Evolutionary conservation across 92 coral and sea anemone genomes (phyloP), one percentile per base, ranked within the genome.

Genomic region (Siderastrea radians): DNA sequence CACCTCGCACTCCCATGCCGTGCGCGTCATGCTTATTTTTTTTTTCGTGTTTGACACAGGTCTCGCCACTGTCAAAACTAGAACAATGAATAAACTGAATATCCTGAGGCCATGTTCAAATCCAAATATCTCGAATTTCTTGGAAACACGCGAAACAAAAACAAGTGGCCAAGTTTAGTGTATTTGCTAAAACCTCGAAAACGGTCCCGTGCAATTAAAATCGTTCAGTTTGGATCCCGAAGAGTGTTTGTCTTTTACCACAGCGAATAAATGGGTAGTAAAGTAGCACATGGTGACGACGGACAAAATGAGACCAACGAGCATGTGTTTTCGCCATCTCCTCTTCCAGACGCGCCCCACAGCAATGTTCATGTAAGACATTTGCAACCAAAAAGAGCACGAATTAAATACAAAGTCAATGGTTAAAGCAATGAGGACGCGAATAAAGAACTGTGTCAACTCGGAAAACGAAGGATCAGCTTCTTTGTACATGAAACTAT

Each of bases 321-420:
- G 66, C 48, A 84, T 51, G 57, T 91, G 94, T 19, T 68, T 65
- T n/a, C 84, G 89, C 92, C 94, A 91, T 59, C 74, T 69, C 17
- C 51, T 47, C 8, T 59, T 69, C 92, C 94, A 91, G 19, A 88
- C 90, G 4, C 80, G 72, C 3, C 73, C 26, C 1, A 91, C 80
- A 8, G 94, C 89, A 5, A 87, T 70, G 53, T 88, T 73, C 63
- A 77, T 54, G 8, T 63, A 44, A 50, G 68, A 62, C 70, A 84
- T 83, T 58, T 84, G 95, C 57, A 88, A 55, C 84, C 88, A 83
- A 12, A 83, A 67, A 10, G 92, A 87, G 71, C 78, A 62, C 9
- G 88, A 68, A 59, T 83, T 91, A 45, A 91, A 91, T 16, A 81
- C 78, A 50, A 87, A 68, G 14, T 91, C 94, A 59, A 90, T 95